These are phyloP conservation scores for Ceraclea dissimilis DNA, from an alignment of 2,888 invertebrate species.

Conservation along the genomic window DNA sequence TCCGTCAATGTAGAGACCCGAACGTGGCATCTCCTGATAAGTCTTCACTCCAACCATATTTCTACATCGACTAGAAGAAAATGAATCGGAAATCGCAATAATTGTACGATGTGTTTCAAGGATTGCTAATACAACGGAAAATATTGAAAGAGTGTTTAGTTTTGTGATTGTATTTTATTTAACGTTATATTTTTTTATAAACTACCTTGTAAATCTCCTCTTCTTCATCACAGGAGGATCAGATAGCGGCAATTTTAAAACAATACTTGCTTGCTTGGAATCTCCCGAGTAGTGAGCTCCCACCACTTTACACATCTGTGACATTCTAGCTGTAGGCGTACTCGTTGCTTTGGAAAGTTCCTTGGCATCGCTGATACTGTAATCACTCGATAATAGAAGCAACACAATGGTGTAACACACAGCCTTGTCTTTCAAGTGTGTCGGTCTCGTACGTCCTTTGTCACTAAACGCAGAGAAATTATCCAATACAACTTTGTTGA, in stretches of 20 bases:
- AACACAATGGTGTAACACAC: slow-evolving; percentile 19
- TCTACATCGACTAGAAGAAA: too few relatives aligned
- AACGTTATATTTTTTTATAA: too few relatives aligned
- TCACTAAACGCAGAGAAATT: slow-evolving; percentile 20
- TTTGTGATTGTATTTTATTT: too few relatives aligned
- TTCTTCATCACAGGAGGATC: slow-evolving; percentile 5
- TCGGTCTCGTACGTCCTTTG: slow-evolving; percentile 21
- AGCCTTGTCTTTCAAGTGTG: slow-evolving; percentile 20
- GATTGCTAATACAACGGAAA: too few relatives aligned
- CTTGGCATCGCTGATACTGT: slow-evolving; percentile 12
- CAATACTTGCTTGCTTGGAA: slow-evolving; percentile 5
- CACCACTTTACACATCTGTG: slow-evolving; percentile 19
- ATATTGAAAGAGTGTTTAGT: too few relatives aligned
- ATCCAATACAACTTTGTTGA: slow-evolving; percentile 19
- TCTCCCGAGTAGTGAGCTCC: slow-evolving; percentile 15
- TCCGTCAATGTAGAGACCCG: too few relatives aligned
- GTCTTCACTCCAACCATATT: too few relatives aligned
- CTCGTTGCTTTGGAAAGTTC: slow-evolving; percentile 8
- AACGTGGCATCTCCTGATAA: too few relatives aligned
- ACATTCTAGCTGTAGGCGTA: slow-evolving; percentile 13
- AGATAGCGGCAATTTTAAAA: slow-evolving; percentile 20
- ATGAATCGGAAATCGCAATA: too few relatives aligned
- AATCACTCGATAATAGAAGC: slow-evolving; percentile 16
- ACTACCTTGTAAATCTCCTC: background rate
- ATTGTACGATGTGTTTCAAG: too few relatives aligned